A percentile compares a stretch with the other conserved stretches of the same genome.
Conservation (phyloP, 2,888 invertebrate genomes). For the Galeruca laticollis region DNA sequence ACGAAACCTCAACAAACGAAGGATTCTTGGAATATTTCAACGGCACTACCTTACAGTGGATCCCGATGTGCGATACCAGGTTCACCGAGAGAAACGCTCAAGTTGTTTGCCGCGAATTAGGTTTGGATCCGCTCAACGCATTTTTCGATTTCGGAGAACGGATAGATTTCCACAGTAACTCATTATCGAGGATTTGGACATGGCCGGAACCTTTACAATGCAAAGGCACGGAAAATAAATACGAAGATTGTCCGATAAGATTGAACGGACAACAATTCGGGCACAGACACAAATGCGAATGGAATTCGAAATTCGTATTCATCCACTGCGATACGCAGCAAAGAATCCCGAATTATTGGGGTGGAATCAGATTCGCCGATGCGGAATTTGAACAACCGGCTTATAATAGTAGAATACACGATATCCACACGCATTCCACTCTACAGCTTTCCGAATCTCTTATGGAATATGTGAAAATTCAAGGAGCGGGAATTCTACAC, state of each 20-base stretch:
- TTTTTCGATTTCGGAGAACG: constrained; percentile 88
- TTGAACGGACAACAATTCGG: constrained; percentile 92
- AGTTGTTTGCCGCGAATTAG: constrained; percentile 94
- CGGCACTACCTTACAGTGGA: constrained; percentile 94
- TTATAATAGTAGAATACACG: constrained; percentile 85
- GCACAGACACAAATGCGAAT: constrained; percentile 86
- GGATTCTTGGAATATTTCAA: constrained; percentile 97
- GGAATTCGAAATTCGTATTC: constrained; percentile 93
- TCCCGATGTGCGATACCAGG: constrained; percentile 93
- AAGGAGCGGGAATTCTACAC: constrained; percentile 95
- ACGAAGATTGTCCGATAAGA: constrained; percentile 88
- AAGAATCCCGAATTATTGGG: constrained; percentile 85
- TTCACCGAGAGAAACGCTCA: constrained; percentile 97
- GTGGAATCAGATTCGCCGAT: constrained; percentile 93
- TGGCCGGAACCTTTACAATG: constrained; percentile 96
- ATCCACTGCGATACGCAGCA: constrained; percentile 86
- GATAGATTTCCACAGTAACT: constrained; percentile 90
- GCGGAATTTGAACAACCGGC: constrained; percentile 89
- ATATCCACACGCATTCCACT: constrained; percentile 82
- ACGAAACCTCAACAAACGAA: constrained; percentile 72
- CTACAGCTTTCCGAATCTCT: constrained; percentile 79
- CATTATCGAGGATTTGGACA: constrained; percentile 88
- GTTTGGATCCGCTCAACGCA: constrained; percentile 88
- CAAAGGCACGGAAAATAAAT: constrained; percentile 79
- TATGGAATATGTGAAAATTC: constrained; percentile 83